Conservation (phyloP, 64 coral and sea anemone species). For the Dendronephthya gigantea region DNA sequence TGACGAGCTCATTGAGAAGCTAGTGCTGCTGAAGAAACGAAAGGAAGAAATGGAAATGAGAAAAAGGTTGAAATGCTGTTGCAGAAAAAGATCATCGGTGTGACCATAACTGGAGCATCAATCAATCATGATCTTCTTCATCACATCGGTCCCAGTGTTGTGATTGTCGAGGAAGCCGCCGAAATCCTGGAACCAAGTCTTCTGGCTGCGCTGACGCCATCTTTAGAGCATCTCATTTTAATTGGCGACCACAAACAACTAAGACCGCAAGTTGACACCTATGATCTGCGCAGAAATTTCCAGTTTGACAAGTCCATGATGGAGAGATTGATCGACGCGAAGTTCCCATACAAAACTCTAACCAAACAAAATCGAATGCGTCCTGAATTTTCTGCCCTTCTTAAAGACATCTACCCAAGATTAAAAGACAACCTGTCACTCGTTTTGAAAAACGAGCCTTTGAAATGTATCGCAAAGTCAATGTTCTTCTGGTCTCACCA, state of each 20-base stretch:
- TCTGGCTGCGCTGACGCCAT: not conserved
- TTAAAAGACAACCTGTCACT: not conserved
- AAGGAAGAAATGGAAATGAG: not conserved
- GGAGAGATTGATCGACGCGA: not conserved
- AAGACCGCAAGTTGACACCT: not conserved
- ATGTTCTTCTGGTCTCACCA: no score
- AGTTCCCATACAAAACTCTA: not conserved
- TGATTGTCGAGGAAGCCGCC: conserved; percentile 56
- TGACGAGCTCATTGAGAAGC: not conserved
- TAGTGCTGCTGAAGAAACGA: not conserved
- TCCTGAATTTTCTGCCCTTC: no score
- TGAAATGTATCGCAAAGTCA: not conserved
- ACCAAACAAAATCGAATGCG: not conserved
- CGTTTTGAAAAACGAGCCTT: not conserved
- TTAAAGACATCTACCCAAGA: not conserved
- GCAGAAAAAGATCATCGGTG: not conserved
- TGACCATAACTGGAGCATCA: not conserved
- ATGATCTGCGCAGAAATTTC: not conserved
- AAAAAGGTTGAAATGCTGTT: not conserved
- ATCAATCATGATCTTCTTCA: not conserved
- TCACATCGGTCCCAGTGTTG: not conserved
- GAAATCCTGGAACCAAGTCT: conserved; percentile 37
- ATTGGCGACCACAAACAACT: conserved; percentile 7
- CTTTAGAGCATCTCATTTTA: not conserved
- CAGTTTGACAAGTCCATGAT: not conserved